Evolutionary conservation across 2,797 vertebrate species (phyloP), one percentile per base, ranked within the genome.

Genomic region (Schizopygopsis malacanthus): DNA sequence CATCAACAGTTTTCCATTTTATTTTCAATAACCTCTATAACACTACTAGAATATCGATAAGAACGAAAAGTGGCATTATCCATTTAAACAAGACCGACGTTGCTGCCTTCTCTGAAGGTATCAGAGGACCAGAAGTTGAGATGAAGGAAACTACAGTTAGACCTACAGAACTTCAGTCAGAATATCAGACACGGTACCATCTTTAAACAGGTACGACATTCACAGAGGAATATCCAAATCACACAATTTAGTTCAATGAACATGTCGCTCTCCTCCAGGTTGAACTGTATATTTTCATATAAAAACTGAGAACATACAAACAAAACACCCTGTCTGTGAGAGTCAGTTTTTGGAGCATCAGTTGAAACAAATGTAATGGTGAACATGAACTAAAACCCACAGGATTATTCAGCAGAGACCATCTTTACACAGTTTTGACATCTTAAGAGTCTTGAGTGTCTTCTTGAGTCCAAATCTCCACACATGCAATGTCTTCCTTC

Each of bases 151-250:
- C 79, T 91, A 88, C 88, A 84, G 39, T 78, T 69, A 86, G 71
- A 82, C 81, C 80, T 37, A 82, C 83, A 89, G 94, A 93, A 85
- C 69, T 88, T 88, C 88, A 89, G 92, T 93, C 93, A 93, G 94
- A 95, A 91, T 93, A 95, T 92, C 92, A 93, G 94, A 93, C 93
- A 94, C 94, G 92, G 93, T 94, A 94, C 95, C 95, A 94, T 95
- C 94, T 95, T 91, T 93, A 94, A 90, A 96, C 96, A 95, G 94
- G 95, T 95, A 96, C 94, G 94, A 96, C 92, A 95, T 94, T 95
- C 91, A 96, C 91, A 93, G 91, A 95, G 92, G 94, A 94, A 93
- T 91, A 94, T 91, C 89, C 88, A 87, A 92, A 89, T 85, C 92
- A 91, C 81, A 20, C 1, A 54, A 69, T 87, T 79, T 87, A 86